A percentile compares a stretch with the other conserved stretches of the same genome.
These are phyloP conservation scores for Lasioglossum villosulum DNA, from an alignment of 2,888 invertebrate species.

Conservation along the genomic window DNA sequence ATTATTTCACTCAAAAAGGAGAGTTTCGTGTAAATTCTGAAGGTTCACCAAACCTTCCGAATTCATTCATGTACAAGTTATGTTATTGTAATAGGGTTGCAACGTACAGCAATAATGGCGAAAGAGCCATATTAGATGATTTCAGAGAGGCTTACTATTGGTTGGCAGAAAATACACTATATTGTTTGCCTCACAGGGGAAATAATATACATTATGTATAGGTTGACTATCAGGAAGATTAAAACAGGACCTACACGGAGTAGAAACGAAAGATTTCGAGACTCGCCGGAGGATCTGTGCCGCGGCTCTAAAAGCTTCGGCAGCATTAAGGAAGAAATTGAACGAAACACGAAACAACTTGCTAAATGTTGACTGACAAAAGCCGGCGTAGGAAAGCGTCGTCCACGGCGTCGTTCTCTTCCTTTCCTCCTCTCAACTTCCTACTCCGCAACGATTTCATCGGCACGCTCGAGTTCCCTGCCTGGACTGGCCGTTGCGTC, in stretches of 20 bases:
- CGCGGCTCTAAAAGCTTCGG: constrained; percentile 26
- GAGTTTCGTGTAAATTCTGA: constrained; percentile 98
- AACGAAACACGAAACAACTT: constrained; percentile 30
- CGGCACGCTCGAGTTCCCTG: constrained; percentile 74
- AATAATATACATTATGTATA: background rate
- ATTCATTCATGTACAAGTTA: constrained; percentile 99
- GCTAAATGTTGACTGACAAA: constrained; percentile 60
- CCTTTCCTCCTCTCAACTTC: constrained; percentile 75
- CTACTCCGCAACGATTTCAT: constrained; percentile 75
- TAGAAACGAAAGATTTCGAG: constrained; percentile 9
- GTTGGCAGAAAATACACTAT: constrained; percentile 97
- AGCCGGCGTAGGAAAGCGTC: constrained; percentile 63
- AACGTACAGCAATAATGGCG: constrained; percentile 98
- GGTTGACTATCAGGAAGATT: too few species aligned
- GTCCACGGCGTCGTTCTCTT: constrained; percentile 67
- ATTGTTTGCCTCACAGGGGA: background rate
- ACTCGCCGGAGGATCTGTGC: background rate
- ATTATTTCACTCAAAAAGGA: constrained; percentile 98
- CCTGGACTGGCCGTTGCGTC: constrained; percentile 65
- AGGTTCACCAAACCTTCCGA: constrained; percentile 96
- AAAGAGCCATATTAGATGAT: constrained; percentile 97
- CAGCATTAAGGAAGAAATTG: constrained; percentile 33
- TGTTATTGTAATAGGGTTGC: constrained; percentile 92
- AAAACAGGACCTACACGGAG: too few species aligned
- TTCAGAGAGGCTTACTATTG: constrained; percentile 99